These are phyloP conservation scores for Meleagris gallopavo DNA, from an alignment of 2,113 vertebrate species.

Conservation along the genomic window DNA sequence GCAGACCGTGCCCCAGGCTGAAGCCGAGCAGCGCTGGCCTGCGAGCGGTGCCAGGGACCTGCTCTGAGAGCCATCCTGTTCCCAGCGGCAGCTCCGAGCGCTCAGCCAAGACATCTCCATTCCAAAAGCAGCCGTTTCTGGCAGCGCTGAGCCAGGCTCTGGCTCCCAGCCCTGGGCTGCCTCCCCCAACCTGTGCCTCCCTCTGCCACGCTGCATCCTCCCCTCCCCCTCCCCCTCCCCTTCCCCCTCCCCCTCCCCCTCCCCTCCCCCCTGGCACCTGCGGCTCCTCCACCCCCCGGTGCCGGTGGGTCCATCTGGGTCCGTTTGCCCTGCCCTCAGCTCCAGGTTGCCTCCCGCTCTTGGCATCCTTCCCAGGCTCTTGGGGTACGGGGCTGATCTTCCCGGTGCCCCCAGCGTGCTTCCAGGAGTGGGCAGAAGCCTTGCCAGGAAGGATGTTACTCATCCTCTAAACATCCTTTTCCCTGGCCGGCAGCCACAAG, in stretches of 20 bases:
- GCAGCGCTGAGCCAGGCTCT: not conserved
- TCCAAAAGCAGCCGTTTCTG: conserved; percentile 56
- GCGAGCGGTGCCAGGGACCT: not conserved
- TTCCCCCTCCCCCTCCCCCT: not conserved
- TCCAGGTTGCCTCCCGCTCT: not conserved
- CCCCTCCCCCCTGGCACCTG: not conserved
- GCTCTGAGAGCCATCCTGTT: not conserved
- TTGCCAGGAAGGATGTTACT: conserved; percentile 75
- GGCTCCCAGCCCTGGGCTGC: conserved; percentile 30
- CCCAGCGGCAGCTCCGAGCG: not conserved
- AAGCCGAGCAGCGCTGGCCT: not conserved
- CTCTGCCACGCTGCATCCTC: conserved; percentile 31
- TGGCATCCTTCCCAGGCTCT: not conserved
- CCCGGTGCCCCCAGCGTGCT: not conserved
- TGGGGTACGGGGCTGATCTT: conserved; percentile 11
- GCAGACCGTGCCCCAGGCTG: not conserved
- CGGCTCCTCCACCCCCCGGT: not conserved
- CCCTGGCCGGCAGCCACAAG: conserved; percentile 49
- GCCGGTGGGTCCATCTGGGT: not conserved
- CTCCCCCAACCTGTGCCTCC: conserved; percentile 55
- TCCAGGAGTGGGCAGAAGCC: conserved; percentile 52
- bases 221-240: not conserved
- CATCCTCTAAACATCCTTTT: conserved; percentile 62
- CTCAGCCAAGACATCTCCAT: conserved; percentile 19
- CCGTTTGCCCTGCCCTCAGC: not conserved